These are phyloP conservation scores for Lypha dubia DNA, from an alignment of 2,888 invertebrate species.

Conservation along the genomic window DNA sequence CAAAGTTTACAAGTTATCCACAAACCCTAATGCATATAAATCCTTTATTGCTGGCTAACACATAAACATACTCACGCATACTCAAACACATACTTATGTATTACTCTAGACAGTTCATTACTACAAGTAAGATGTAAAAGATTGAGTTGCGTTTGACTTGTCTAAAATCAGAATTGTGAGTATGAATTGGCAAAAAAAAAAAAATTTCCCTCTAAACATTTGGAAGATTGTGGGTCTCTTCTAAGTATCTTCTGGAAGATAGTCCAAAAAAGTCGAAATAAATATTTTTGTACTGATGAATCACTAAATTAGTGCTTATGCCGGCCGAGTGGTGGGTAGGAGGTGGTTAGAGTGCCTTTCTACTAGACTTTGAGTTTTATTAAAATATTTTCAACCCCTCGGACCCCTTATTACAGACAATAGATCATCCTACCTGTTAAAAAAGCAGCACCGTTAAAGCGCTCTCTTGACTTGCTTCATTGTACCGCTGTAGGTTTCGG, in stretches of 20 bases:
- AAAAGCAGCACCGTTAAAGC: no score
- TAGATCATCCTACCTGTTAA: no score
- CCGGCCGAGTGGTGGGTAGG: no score
- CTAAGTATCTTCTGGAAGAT: background rate
- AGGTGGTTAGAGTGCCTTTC: no score
- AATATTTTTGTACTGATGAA: no score
- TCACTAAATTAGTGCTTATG: no score
- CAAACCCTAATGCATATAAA: conserved; percentile 11
- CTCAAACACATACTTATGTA: background rate
- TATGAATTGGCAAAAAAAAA: background rate
- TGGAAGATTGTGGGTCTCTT: background rate
- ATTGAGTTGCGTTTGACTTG: background rate
- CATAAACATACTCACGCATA: background rate
- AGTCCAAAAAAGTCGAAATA: background rate
- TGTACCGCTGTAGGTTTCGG: no score
- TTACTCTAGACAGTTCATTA: background rate
- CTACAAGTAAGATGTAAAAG: background rate
- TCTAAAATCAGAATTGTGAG: background rate
- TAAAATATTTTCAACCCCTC: no score
- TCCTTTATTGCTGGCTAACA: background rate
- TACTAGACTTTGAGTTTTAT: no score
- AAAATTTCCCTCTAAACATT: background rate
- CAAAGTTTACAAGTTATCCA: conserved; percentile 45
- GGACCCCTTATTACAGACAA: no score
- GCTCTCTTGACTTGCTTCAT: no score